Evolutionary conservation across 2,888 invertebrate genomes (phyloP).

Genomic region (Xestia xanthographa): DNA sequence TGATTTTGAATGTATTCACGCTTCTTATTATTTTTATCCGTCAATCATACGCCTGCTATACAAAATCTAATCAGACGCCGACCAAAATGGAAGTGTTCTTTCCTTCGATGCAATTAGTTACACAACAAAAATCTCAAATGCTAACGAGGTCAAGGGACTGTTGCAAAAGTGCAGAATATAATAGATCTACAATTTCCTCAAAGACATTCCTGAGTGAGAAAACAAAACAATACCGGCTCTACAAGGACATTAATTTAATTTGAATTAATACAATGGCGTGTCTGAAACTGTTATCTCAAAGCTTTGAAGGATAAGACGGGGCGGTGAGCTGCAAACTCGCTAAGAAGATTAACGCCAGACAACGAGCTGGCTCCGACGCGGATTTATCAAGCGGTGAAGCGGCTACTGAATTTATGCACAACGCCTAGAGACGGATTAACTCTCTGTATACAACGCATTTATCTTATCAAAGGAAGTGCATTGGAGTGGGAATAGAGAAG

Average conservation of each 20-base stretch:
- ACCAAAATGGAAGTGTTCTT: slow-evolving; percentile 46
- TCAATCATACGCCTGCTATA: slow-evolving; percentile 56
- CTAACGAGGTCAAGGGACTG: slow-evolving; percentile 52
- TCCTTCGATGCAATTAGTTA: slow-evolving; percentile 38
- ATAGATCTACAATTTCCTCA: not conserved
- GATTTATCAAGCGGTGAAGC: slow-evolving; percentile 70
- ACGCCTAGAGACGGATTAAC: slow-evolving; percentile 38
- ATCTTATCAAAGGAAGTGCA: slow-evolving; percentile 51
- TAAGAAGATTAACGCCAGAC: slow-evolving; percentile 72
- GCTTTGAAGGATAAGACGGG: slow-evolving; percentile 64
- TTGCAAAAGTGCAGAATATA: slow-evolving; percentile 24
- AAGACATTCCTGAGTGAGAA: slow-evolving; percentile 5
- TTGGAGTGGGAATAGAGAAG: slow-evolving; percentile 33
- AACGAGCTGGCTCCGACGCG: slow-evolving; percentile 61
- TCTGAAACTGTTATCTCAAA: slow-evolving; percentile 65
- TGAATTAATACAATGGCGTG: slow-evolving; percentile 50
- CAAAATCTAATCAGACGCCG: slow-evolving; percentile 45
- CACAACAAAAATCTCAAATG: slow-evolving; percentile 38
- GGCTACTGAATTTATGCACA: slow-evolving; percentile 69
- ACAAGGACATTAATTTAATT: slow-evolving; percentile 36
- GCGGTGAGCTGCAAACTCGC: slow-evolving; percentile 66
- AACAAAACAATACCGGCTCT: slow-evolving; percentile 19
- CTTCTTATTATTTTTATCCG: slow-evolving; percentile 47
- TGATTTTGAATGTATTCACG: slow-evolving; percentile 63
- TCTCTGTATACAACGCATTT: slow-evolving; percentile 36